Base-by-base conservation (phyloP, 2,113 vertebrate species). In the Oxygymnocypris stewartii region DNA sequence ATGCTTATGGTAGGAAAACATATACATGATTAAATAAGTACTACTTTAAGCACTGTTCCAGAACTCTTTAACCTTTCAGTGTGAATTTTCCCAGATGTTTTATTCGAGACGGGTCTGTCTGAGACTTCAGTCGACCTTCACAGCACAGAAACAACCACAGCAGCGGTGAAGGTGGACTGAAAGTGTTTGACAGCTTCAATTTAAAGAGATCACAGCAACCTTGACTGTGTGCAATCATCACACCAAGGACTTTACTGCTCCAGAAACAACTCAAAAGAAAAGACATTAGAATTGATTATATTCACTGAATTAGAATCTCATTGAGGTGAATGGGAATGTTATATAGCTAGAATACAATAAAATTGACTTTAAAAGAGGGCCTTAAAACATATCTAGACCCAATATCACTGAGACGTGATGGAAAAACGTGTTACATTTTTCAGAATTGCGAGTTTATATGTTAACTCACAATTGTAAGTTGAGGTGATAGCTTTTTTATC, bases 141-240 rank as follows among this genome's bases (percentile, higher is more conserved):
- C 67, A 57, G 28, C 63, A 57, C 18, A 74, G 82, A 74, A 42
- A 74, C 49, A 57, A 54, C 6, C 40, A n/a, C 28, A 42, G 69
- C 44, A 71, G 42, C 6, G 44, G 25, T 51, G 77, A 86, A 40
- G 20, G 75, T 71, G 69, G 79, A 74, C 69, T 37, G 69, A 16
- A 35, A 37, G 54, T 81, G 77, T 84, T 59, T 86, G 85, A 88
- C 82, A 87, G 82, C 88, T 80, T 51, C 76, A 83, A 81, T 84
- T 87, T 89, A 84, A 65, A 40, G 23, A 77, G 54, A 87, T 77
- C 82, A 87, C 82, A 63, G 74, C 82, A 87, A 88, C 87, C 87
- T 88, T 87, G 82, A 31, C 44, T 59, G 82, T 20, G 63, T 82
- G 28, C 67, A 74, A 18, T 54, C 83, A 73, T 85, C 44, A 85